Percentiles rank a stretch among this genome's conserved stretches.
Conservation (phyloP, 2,888 invertebrate genomes). For the Caenorhabditis becei region DNA sequence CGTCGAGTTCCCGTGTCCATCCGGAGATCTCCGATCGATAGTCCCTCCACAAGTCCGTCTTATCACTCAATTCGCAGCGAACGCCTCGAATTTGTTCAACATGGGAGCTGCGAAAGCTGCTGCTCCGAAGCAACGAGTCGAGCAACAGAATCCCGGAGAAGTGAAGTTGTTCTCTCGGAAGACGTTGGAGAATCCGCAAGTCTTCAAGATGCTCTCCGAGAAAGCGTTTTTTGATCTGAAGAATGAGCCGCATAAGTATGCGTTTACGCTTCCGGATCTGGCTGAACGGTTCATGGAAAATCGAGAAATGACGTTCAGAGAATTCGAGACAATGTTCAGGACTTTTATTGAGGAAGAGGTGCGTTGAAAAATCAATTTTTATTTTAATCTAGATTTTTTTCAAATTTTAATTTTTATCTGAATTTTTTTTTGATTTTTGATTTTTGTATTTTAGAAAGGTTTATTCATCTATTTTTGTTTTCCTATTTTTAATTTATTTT, state of each 20-base stretch:
- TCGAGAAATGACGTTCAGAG: conserved; percentile 33
- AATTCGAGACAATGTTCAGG: conserved; percentile 40
- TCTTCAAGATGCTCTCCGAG: conserved; percentile 28
- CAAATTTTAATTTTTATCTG: too few species aligned
- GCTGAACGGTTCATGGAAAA: conserved; percentile 31
- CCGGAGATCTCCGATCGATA: conserved; percentile 43
- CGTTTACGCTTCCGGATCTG: conserved; percentile 30
- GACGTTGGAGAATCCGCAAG: conserved; percentile 20
- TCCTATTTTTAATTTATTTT: too few species aligned
- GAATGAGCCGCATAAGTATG: conserved; percentile 13
- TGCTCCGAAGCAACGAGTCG: not conserved
- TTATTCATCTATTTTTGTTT: too few species aligned
- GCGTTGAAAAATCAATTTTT: too few species aligned
- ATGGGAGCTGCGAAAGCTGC: not conserved
- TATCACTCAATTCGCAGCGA: conserved; percentile 38
- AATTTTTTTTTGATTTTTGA: too few species aligned
- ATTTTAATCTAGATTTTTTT: too few species aligned
- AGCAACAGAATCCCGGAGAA: not conserved
- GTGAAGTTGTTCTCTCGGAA: conserved; percentile 19
- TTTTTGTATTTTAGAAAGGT: too few species aligned
- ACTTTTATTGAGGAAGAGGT: conserved; percentile 45
- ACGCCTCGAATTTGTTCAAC: conserved; percentile 41
- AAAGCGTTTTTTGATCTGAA: conserved; percentile 37
- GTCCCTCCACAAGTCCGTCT: conserved; percentile 47
- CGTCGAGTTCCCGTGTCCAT: conserved; percentile 43